Evolutionary conservation across 2,113 vertebrate genomes (phyloP).

Genomic region (Puntigrus tetrazona): DNA sequence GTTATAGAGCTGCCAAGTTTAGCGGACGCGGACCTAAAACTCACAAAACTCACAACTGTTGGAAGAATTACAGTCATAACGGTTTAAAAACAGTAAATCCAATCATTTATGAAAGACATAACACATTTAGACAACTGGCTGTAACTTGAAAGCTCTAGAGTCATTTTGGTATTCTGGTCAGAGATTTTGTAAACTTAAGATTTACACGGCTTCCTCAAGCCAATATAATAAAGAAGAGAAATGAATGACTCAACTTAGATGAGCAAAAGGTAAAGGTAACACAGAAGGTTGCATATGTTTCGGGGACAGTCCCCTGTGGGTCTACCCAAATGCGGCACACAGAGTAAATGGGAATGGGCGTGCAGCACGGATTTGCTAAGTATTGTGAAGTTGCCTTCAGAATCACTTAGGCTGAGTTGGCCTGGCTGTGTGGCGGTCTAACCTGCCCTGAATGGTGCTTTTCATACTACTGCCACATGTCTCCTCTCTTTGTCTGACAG

Average conservation of each 20-base stretch:
- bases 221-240: not conserved
- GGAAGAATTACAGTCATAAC: not conserved
- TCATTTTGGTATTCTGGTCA: not conserved
- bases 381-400: slow-evolving; percentile 40
- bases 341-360: slow-evolving; percentile 24
- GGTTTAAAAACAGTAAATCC: not conserved
- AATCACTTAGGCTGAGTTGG: slow-evolving; percentile 41
- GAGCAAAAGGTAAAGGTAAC: slow-evolving; percentile 3
- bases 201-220: not conserved
- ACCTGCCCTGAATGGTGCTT: slow-evolving; percentile 49
- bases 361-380: slow-evolving; percentile 35
- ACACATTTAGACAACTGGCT: not conserved
- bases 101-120: not conserved
- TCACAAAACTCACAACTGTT: not conserved
- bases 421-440: slow-evolving; percentile 28
- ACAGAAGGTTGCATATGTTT: not conserved
- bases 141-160: not conserved
- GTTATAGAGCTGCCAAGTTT: not conserved
- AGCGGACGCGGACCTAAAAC: not conserved
- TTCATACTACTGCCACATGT: slow-evolving; percentile 51
- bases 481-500: slow-evolving; percentile 45
- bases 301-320: not conserved
- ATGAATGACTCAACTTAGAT: slow-evolving; percentile 4
- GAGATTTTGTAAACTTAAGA: not conserved
- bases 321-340: slow-evolving; percentile 13